Conservation (phyloP, 2,888 invertebrate species). For the Pinctada fucata region DNA sequence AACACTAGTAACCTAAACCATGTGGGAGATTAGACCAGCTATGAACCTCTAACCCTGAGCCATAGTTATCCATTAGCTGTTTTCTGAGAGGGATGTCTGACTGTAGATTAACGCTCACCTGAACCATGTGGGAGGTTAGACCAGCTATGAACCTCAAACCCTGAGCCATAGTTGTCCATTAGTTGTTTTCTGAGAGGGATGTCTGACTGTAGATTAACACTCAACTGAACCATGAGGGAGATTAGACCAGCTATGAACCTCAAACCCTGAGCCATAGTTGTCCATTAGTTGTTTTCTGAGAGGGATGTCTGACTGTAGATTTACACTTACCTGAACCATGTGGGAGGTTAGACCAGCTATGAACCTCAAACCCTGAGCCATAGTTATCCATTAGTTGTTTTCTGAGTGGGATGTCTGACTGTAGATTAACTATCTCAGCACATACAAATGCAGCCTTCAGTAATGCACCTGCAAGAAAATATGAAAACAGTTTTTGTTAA, state of each 20-base stretch:
- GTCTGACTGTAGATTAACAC: constrained; percentile 64
- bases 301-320: constrained; percentile 58
- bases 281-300: constrained; percentile 71
- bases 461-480: constrained; percentile 74
- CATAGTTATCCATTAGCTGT: constrained; percentile 72
- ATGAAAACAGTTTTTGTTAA: no score
- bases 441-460: constrained; percentile 78
- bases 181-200: constrained; percentile 71
- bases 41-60: constrained; percentile 77
- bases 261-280: constrained; percentile 77
- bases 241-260: constrained; percentile 77
- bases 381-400: constrained; percentile 73
- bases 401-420: constrained; percentile 57
- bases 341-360: constrained; percentile 78
- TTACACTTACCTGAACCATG: constrained; percentile 77
- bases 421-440: constrained; percentile 74
- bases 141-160: constrained; percentile 78
- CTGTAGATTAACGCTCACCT: constrained; percentile 70
- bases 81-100: constrained; percentile 61
- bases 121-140: constrained; percentile 79
- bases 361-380: constrained; percentile 77
- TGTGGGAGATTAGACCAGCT: constrained; percentile 78
- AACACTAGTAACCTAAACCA: constrained; percentile 76
- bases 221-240: constrained; percentile 79
- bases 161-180: constrained; percentile 72